A percentile compares a stretch with the other conserved stretches of the same genome.
Evolutionary conservation across 2,888 invertebrate genomes (phyloP).

Genomic region (Sphecodes monilicornis): DNA sequence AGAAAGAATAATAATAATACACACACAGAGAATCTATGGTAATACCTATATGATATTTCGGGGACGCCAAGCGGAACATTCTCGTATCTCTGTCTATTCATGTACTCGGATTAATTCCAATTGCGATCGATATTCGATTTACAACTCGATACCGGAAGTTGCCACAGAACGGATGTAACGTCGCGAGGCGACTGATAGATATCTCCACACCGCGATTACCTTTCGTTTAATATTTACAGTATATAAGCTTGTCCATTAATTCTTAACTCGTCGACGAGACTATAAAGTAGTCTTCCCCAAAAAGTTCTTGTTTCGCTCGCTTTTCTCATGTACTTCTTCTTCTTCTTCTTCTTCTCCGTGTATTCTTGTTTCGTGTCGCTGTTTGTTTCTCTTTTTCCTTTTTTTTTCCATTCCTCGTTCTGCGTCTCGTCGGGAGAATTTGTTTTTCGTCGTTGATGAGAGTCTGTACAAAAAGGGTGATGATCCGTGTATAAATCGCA

Average conservation of each 20-base stretch:
- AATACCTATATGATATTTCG: not conserved
- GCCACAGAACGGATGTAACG: slow-evolving; percentile 53
- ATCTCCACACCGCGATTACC: slow-evolving; percentile 44
- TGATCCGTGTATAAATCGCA: slow-evolving; percentile 50
- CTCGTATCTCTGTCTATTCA: not conserved
- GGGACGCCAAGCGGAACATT: not conserved
- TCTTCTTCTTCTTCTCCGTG: not conserved
- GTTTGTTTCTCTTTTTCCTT: not conserved
- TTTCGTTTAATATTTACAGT: slow-evolving; percentile 71
- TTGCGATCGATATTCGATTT: not conserved
- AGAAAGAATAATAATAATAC: not conserved
- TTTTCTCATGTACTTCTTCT: not conserved
- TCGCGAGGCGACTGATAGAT: slow-evolving; percentile 59
- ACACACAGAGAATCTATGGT: not conserved
- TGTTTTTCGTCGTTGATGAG: slow-evolving; percentile 58
- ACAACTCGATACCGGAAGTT: slow-evolving; percentile 53
- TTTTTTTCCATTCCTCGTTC: not conserved
- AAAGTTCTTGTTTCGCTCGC: not conserved
- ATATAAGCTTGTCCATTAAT: slow-evolving; percentile 60
- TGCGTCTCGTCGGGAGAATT: slow-evolving; percentile 18
- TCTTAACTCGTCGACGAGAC: slow-evolving; percentile 49
- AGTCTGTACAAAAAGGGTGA: slow-evolving; percentile 71
- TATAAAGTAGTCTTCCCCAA: slow-evolving; percentile 24
- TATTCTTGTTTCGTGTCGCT: not conserved
- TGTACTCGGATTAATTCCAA: not conserved